Percentiles rank a stretch among this genome's conserved stretches.
phyloP scores from a whole-genome alignment of 2,113 vertebrate species.

The Channa maculata region DNA sequence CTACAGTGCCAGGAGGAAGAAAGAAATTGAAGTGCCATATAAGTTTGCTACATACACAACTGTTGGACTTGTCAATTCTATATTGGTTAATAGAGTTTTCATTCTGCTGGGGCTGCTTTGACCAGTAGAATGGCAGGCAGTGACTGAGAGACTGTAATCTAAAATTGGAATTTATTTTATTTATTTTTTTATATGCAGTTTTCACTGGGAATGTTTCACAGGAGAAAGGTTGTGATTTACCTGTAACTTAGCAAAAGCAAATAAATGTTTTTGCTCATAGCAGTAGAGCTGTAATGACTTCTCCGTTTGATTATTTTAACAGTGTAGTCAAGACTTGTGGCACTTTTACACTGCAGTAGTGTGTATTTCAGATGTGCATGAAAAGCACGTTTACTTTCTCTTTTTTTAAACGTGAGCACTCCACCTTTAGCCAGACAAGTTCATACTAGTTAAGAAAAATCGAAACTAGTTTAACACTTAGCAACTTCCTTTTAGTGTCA shows the following conservation, averaged over 20 bases:
- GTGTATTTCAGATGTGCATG: not conserved
- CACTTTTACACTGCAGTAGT: not conserved
- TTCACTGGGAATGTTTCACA: slow-evolving; percentile 29
- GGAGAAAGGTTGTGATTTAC: slow-evolving; percentile 21
- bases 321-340: too few species aligned
- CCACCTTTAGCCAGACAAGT: slow-evolving; percentile 2
- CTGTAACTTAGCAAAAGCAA: slow-evolving; percentile 26
- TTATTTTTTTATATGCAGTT: not conserved
- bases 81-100: slow-evolving; percentile 87
- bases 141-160: not conserved
- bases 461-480: slow-evolving; percentile 51
- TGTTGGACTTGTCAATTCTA: slow-evolving; percentile 87
- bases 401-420: not conserved
- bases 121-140: slow-evolving; percentile 34
- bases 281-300: slow-evolving; percentile 1
- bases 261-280: slow-evolving; percentile 9
- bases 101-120: slow-evolving; percentile 85
- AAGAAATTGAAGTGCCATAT: slow-evolving; percentile 93
- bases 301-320: not conserved
- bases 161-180: slow-evolving; percentile 31
- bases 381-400: not conserved
- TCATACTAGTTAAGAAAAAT: not conserved
- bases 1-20: slow-evolving; percentile 80
- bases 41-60: slow-evolving; percentile 91
- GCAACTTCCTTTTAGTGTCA: not conserved